These are phyloP conservation scores for Pyrrhia umbra DNA, from an alignment of 2,888 invertebrate species.

Conservation along the genomic window DNA sequence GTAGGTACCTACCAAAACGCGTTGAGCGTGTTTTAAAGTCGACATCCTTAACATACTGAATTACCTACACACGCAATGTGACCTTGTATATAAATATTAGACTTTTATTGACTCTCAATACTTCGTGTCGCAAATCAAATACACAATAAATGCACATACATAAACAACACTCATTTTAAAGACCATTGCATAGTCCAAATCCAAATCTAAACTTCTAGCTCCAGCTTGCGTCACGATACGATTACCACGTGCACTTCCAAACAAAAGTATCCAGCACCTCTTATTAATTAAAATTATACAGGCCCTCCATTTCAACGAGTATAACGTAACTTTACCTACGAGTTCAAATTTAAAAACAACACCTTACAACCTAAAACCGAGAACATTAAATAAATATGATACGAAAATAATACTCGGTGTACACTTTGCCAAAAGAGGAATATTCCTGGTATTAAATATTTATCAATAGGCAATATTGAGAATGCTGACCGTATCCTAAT, in stretches of 20 bases:
- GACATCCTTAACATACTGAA: slow-evolving; percentile 17
- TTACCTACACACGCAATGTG: slow-evolving; percentile 18
- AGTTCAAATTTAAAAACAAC: slow-evolving; percentile 21
- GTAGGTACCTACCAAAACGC: too few species aligned
- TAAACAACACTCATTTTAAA: slow-evolving; percentile 43
- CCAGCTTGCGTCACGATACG: slow-evolving; percentile 21
- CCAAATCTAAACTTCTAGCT: slow-evolving; percentile 42
- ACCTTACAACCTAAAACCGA: slow-evolving; percentile 41
- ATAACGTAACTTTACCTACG: slow-evolving; percentile 20
- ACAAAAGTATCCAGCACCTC: slow-evolving; percentile 47
- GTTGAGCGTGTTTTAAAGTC: background rate
- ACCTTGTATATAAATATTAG: slow-evolving; percentile 15
- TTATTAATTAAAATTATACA: slow-evolving; percentile 41
- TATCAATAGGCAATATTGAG: slow-evolving; percentile 36
- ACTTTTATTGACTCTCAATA: slow-evolving; percentile 18
- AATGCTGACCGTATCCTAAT: slow-evolving; percentile 24
- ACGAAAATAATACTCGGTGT: slow-evolving; percentile 52
- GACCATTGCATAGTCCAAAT: slow-evolving; percentile 57
- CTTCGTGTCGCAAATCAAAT: slow-evolving; percentile 35
- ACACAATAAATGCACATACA: slow-evolving; percentile 52
- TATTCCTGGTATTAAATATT: slow-evolving; percentile 36
- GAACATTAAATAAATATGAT: slow-evolving; percentile 35
- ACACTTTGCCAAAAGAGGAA: slow-evolving; percentile 31
- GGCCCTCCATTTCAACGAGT: slow-evolving; percentile 32
- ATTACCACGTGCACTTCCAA: slow-evolving; percentile 23